Evolutionary conservation across 2,797 vertebrate genomes (phyloP).

Genomic region (Myripristis jacobus): DNA sequence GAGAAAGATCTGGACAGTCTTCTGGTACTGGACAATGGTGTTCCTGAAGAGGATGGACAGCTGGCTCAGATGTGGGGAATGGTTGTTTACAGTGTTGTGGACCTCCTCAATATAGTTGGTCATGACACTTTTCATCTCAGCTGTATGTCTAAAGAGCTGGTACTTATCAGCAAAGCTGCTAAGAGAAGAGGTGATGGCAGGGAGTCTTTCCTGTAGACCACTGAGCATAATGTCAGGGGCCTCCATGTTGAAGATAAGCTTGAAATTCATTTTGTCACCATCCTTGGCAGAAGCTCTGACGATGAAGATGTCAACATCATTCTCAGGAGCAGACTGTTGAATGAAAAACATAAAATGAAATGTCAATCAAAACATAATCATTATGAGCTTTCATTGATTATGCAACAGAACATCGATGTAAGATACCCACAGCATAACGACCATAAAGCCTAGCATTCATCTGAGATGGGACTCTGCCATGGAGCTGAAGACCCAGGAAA

Average conservation of each 20-base stretch:
- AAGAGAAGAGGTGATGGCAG: slow-evolving; percentile 78
- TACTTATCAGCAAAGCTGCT: slow-evolving; percentile 78
- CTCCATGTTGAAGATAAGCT: slow-evolving; percentile 85
- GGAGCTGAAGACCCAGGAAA: slow-evolving; percentile 81
- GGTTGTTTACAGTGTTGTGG: slow-evolving; percentile 67
- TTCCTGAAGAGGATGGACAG: slow-evolving; percentile 79
- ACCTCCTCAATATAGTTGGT: slow-evolving; percentile 66
- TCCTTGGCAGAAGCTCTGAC: slow-evolving; percentile 74
- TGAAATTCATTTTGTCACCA: slow-evolving; percentile 75
- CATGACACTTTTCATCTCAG: slow-evolving; percentile 75
- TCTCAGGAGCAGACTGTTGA: slow-evolving; percentile 84
- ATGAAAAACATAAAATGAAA: slow-evolving; percentile 7
- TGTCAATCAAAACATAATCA: neutral
- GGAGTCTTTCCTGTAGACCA: slow-evolving; percentile 81
- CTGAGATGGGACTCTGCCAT: slow-evolving; percentile 54
- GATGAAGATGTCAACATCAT: slow-evolving; percentile 85
- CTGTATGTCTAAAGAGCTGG: slow-evolving; percentile 78
- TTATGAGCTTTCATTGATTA: neutral
- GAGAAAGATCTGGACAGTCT: slow-evolving; percentile 69
- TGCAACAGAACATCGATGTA: neutral
- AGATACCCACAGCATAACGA: slow-evolving; percentile 84
- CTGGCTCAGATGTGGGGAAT: slow-evolving; percentile 74
- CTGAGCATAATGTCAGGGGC: slow-evolving; percentile 77
- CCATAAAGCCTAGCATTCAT: slow-evolving; percentile 83
- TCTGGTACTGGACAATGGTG: slow-evolving; percentile 67